Conservation (phyloP, 1,140 invertebrate genomes). For the Habropoda laboriosa region DNA sequence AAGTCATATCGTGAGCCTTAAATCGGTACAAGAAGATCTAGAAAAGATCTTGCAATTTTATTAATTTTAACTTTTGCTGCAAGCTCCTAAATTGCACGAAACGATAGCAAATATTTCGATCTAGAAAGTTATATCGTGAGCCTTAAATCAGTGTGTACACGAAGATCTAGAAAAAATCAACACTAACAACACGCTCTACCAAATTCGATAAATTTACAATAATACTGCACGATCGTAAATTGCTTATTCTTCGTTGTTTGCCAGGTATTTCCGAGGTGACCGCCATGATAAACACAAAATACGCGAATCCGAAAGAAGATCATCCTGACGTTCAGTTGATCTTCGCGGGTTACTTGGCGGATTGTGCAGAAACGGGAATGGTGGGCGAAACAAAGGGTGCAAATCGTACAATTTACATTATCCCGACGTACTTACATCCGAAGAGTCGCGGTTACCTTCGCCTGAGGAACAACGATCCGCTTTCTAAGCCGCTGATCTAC, state of each 20-base stretch:
- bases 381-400: conserved; percentile 86
- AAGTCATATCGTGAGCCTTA: no score
- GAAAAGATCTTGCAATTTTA: no score
- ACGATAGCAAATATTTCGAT: no score
- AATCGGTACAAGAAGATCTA: no score
- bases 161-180: no score
- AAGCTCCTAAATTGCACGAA: no score
- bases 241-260: neutral
- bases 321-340: conserved; percentile 93
- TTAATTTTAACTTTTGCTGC: no score
- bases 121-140: no score
- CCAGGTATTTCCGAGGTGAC: conserved; percentile 91
- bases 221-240: neutral
- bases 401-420: conserved; percentile 83
- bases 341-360: conserved; percentile 91
- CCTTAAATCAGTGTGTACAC: no score
- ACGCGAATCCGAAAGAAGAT: conserved; percentile 87
- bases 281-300: conserved; percentile 91
- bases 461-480: conserved; percentile 89
- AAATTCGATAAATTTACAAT: no score
- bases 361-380: conserved; percentile 92
- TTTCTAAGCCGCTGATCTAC: conserved; percentile 90
- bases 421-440: conserved; percentile 88
- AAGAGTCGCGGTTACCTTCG: conserved; percentile 90
- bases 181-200: no score